Conservation (phyloP, 1,140 invertebrate genomes). For the Nebria ingens region DNA sequence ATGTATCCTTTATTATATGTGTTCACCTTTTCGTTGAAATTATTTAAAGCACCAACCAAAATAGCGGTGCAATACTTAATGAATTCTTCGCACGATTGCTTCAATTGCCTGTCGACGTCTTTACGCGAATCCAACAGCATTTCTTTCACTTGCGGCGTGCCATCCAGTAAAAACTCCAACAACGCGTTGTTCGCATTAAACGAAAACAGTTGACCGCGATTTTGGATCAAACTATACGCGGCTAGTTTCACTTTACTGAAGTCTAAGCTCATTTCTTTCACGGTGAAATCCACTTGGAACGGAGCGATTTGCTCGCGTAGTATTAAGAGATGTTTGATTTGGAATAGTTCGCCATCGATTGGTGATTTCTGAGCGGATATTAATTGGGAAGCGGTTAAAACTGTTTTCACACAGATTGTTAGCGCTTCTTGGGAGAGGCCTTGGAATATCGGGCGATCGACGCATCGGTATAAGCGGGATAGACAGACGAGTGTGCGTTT, state of each 20-base stretch:
- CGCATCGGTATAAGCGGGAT: conserved; percentile 88
- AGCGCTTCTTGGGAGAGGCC: conserved; percentile 92
- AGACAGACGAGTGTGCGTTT: conserved; percentile 88
- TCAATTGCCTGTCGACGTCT: conserved; percentile 87
- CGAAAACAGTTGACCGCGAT: conserved; percentile 76
- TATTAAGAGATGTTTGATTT: conserved; percentile 96
- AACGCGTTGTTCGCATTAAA: conserved; percentile 83
- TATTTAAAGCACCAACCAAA: conserved; percentile 46
- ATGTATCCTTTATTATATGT: background rate
- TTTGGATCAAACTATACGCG: conserved; percentile 77
- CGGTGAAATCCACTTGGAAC: conserved; percentile 92
- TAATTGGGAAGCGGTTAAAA: conserved; percentile 62
- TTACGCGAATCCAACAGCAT: conserved; percentile 87
- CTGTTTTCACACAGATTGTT: conserved; percentile 80
- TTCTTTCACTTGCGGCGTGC: conserved; percentile 86
- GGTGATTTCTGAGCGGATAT: conserved; percentile 56
- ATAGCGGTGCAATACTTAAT: conserved; percentile 71
- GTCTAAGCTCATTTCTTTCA: conserved; percentile 85
- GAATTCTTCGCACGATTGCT: conserved; percentile 82
- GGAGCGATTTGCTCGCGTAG: conserved; percentile 95
- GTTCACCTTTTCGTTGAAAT: conserved; percentile 62
- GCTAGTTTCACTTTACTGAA: conserved; percentile 82
- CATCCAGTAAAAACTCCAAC: conserved; percentile 81
- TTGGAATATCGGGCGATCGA: conserved; percentile 93
- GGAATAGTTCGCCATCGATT: conserved; percentile 90